Evolutionary conservation across 2,113 vertebrate genomes (phyloP), one percentile per base, ranked within the genome.

Genomic region (Aegotheles bennettii): DNA sequence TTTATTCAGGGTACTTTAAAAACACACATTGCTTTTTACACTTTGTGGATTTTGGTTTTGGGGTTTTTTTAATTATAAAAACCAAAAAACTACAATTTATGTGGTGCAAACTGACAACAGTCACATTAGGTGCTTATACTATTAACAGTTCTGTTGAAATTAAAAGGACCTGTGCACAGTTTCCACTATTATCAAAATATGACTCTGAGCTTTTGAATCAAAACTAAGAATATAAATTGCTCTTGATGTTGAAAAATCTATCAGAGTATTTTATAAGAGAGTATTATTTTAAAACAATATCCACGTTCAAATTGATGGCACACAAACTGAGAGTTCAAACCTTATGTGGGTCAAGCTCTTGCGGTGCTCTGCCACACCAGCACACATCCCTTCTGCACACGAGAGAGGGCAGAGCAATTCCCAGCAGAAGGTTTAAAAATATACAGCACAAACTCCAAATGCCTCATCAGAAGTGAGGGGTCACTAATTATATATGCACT

Each of bases 331-430:
- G 36, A 38, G 19, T 42, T 65, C 59, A 23, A 35, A 28, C 16
- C 5, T 60, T 57, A 4, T 0, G 14, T 11, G 31, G 12, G 24
- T 56, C 0, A 3, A 75, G 63, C 21, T 45, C 28, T 26, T 23
- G 29, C 6, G 33, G 15, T 42, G 31, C 82, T 38, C 20, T 10
- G 19, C 21, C 47, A 36, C 5, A 36, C 9, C 19, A 11, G 19
- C 45, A 68, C 51, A 31, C 43, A 38, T 31, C 75, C 83, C 54
- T 33, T 83, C 24, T 33, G 13, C 16, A 20, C 8, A 3, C 47
- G n/a, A 77, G 61, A 94, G 26, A 50, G 6, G 13, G 5, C 1
- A 35, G 33, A 80, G 53, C 43, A 90, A 43, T 31, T 91, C 68
- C 75, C 51, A 47, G 29, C 0, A 68, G 56, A 94, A 85, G 43